A percentile compares a stretch with the other conserved stretches of the same genome.
Evolutionary conservation across 2,888 invertebrate species (phyloP).

Genomic region (Platerodrilus igneus): DNA sequence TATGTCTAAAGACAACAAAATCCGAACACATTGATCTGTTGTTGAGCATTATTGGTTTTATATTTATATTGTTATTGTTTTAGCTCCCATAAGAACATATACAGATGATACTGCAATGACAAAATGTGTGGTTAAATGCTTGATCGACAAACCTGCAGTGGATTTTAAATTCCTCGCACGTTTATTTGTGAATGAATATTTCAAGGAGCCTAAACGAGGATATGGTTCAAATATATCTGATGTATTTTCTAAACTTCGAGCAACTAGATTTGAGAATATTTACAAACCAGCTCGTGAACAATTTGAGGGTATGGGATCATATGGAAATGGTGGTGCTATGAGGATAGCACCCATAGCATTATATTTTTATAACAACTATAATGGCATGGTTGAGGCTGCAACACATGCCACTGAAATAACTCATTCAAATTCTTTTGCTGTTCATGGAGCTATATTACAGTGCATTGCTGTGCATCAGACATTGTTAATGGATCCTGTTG

Average conservation of each 20-base stretch:
- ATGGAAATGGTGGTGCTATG: slow-evolving; percentile 78
- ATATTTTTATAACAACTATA: slow-evolving; percentile 53
- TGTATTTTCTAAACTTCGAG: slow-evolving; percentile 54
- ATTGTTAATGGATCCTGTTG: slow-evolving; percentile 46
- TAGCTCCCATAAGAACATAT: slow-evolving; percentile 55
- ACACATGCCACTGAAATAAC: slow-evolving; percentile 56
- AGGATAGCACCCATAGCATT: slow-evolving; percentile 63
- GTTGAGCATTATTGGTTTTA: too few species aligned
- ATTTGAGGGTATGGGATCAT: slow-evolving; percentile 65
- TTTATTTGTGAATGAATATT: slow-evolving; percentile 61
- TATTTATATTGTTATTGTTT: too few species aligned
- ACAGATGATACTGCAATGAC: slow-evolving; percentile 74
- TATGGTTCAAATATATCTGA: slow-evolving; percentile 60
- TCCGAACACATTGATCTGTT: too few species aligned
- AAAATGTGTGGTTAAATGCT: slow-evolving; percentile 56
- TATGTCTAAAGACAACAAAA: too few species aligned
- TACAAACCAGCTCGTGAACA: slow-evolving; percentile 61
- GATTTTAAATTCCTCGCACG: slow-evolving; percentile 58
- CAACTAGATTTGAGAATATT: slow-evolving; percentile 54
- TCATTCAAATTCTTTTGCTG: slow-evolving; percentile 55
- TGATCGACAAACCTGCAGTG: slow-evolving; percentile 53
- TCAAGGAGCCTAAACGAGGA: slow-evolving; percentile 57
- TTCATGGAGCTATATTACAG: slow-evolving; percentile 57
- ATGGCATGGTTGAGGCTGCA: slow-evolving; percentile 50
- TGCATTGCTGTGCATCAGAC: slow-evolving; percentile 57